These are phyloP conservation scores for Acleris holmiana DNA, from an alignment of 2,888 invertebrate genomes.

Conservation along the genomic window DNA sequence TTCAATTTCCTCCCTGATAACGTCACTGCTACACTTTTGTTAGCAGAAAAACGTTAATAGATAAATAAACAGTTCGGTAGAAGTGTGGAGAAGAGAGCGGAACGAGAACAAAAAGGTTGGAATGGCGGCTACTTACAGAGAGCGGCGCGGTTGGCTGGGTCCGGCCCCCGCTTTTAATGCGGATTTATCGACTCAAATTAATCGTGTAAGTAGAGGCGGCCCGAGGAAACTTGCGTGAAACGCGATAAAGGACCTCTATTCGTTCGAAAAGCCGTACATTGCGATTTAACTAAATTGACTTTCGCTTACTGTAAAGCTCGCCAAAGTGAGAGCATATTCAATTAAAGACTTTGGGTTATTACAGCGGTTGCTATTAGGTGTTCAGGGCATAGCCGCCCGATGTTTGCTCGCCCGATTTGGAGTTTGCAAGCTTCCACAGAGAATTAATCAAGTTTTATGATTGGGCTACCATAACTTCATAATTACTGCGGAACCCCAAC, in stretches of 20 bases:
- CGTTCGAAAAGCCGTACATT: constrained; percentile 66
- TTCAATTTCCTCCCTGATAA: constrained; percentile 55
- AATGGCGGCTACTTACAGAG: constrained; percentile 72
- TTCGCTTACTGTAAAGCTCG: constrained; percentile 54
- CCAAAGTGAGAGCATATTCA: constrained; percentile 47
- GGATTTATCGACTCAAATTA: constrained; percentile 84
- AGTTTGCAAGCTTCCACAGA: constrained; percentile 9
- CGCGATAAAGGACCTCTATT: constrained; percentile 73
- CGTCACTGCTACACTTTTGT: constrained; percentile 53
- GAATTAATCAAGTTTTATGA: constrained; percentile 22
- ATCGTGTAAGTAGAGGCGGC: constrained; percentile 79
- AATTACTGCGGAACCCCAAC: constrained; percentile 4
- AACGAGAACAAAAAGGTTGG: constrained; percentile 69
- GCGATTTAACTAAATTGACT: constrained; percentile 67
- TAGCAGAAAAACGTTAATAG: constrained; percentile 43
- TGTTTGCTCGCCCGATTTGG: constrained; percentile 18
- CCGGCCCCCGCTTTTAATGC: constrained; percentile 76
- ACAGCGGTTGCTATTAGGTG: constrained; percentile 28
- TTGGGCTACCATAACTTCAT: constrained; percentile 8
- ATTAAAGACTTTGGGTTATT: constrained; percentile 30
- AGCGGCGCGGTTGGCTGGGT: constrained; percentile 73
- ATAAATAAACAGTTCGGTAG: constrained; percentile 60
- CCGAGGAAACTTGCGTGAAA: constrained; percentile 79
- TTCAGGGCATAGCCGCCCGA: constrained; percentile 13
- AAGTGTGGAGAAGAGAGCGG: constrained; percentile 49